Evolutionary conservation across 2,113 vertebrate genomes (phyloP).

Genomic region (Vombatus ursinus): DNA sequence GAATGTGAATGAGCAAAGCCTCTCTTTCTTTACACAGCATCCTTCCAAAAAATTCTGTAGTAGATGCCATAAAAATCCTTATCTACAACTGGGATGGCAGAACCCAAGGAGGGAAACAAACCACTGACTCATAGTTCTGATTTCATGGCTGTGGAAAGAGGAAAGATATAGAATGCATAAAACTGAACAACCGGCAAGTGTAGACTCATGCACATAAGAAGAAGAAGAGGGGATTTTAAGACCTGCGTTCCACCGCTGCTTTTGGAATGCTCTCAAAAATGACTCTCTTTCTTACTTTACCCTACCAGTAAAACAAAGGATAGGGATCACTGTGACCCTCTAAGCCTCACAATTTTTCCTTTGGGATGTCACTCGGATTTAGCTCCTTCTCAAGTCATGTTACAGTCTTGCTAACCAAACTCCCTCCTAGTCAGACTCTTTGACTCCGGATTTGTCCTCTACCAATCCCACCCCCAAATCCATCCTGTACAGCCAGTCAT

Average conservation of each 20-base stretch:
- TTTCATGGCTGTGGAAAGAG: accelerated
- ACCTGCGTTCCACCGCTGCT: too few species aligned
- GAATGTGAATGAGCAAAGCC: background rate
- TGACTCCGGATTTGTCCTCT: background rate
- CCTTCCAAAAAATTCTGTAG: too few species aligned
- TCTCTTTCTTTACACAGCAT: background rate
- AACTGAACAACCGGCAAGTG: background rate
- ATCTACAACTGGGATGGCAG: background rate
- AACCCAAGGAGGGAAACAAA: background rate
- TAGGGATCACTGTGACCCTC: accelerated
- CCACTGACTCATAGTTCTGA: background rate
- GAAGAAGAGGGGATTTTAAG: background rate
- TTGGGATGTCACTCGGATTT: background rate
- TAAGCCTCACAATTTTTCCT: background rate
- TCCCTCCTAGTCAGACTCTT: background rate
- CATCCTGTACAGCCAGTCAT: too few species aligned
- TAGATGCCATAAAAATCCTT: background rate
- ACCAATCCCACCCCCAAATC: background rate
- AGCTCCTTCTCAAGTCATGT: background rate
- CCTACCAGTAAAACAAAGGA: background rate
- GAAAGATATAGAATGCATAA: background rate
- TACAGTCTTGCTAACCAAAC: background rate
- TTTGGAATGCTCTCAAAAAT: background rate
- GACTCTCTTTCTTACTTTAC: background rate
- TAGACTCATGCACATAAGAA: background rate